Evolutionary conservation across 1,140 invertebrate species (phyloP).

Genomic region (Sweltsa coloradensis): DNA sequence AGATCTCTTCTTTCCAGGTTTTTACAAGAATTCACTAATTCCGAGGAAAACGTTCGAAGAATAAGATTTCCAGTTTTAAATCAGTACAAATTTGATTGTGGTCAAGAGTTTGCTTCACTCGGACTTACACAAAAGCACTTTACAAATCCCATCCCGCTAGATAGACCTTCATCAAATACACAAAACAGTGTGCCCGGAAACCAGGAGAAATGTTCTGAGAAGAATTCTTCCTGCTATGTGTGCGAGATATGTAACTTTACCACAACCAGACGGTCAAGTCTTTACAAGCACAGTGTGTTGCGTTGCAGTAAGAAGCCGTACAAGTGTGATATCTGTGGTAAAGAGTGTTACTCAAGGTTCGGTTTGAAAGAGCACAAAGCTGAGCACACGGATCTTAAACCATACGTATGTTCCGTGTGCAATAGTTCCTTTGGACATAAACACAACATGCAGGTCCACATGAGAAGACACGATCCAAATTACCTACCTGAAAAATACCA

Average conservation of each 20-base stretch:
- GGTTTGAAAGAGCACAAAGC: conserved; percentile 45
- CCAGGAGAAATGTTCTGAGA: no score
- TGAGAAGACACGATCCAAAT: conserved; percentile 39
- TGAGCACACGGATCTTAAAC: conserved; percentile 53
- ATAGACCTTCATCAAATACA: no score
- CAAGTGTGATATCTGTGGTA: conserved; percentile 18
- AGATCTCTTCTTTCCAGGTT: no score
- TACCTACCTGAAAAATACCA: conserved; percentile 37
- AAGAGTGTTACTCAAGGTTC: conserved; percentile 34
- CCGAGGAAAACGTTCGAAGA: no score
- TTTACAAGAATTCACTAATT: no score
- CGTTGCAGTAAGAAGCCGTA: conserved; percentile 22
- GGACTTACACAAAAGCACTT: no score
- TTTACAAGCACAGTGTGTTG: conserved; percentile 21
- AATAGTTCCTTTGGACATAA: conserved; percentile 38
- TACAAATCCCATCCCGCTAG: no score
- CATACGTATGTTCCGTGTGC: conserved; percentile 62
- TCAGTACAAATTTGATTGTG: no score
- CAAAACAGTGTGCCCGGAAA: no score
- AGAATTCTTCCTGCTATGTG: no score
- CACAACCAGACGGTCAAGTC: conserved; percentile 19
- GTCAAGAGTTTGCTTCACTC: no score
- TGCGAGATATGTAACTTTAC: conserved; percentile 24
- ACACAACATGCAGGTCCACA: conserved; percentile 47
- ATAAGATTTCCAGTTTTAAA: no score